phyloP scores from a whole-genome alignment of 2,113 vertebrate genomes.

The Callospermophilus lateralis region DNA sequence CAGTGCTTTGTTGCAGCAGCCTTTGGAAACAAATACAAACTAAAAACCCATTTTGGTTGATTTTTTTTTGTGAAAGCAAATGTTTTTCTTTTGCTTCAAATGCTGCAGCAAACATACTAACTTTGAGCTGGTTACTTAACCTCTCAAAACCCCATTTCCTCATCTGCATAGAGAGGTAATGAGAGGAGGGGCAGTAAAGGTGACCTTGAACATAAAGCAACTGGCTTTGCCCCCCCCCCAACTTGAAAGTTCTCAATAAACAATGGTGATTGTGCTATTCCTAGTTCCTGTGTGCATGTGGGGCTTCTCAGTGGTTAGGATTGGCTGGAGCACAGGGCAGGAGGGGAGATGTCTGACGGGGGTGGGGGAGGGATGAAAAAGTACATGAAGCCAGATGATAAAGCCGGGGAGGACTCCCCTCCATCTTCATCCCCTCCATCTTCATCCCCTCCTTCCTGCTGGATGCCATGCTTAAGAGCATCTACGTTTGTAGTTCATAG shows the following conservation, averaged over 20 bases:
- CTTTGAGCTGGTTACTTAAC: not conserved
- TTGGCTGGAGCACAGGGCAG: not conserved
- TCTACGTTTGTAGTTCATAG: not conserved
- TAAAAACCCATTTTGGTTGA: not conserved
- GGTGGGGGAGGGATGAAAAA: not conserved
- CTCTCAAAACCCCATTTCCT: not conserved
- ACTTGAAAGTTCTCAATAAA: not conserved
- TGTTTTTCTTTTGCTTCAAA: not conserved
- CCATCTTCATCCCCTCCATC: not conserved
- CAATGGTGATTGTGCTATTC: not conserved
- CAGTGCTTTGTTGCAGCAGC: not conserved
- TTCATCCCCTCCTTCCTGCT: not conserved
- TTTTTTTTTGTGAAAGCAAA: not conserved
- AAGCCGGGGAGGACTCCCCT: not conserved
- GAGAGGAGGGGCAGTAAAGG: not conserved
- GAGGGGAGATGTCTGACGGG: not conserved
- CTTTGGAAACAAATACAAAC: not conserved
- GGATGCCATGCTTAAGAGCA: not conserved
- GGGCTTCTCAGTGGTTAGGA: not conserved
- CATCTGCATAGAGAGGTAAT: not conserved
- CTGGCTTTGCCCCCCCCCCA: too few species aligned
- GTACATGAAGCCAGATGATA: not conserved
- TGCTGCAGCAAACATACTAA: not conserved
- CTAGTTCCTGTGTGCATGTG: not conserved
- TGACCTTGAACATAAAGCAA: not conserved